These are phyloP conservation scores for Proisotoma minuta DNA, from an alignment of 2,888 invertebrate genomes.

Conservation along the genomic window DNA sequence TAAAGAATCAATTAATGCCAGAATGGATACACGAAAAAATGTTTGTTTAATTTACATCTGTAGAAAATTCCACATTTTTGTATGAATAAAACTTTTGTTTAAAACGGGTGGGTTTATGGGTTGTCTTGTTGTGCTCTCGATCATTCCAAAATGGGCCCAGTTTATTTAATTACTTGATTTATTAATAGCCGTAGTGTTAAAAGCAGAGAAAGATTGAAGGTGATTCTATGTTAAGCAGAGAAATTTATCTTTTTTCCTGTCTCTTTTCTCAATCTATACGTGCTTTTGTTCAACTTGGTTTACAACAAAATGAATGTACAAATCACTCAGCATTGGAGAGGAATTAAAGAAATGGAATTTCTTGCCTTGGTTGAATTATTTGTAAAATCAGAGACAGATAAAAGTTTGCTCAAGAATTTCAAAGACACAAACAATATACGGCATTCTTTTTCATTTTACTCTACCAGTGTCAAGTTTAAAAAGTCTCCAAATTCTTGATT, in stretches of 20 bases:
- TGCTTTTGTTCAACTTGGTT: no score
- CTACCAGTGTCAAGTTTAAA: not conserved
- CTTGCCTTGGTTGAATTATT: slow-evolving; percentile 3
- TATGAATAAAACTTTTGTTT: no score
- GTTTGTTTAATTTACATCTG: no score
- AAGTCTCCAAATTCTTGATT: not conserved
- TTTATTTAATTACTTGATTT: not conserved
- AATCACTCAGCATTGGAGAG: not conserved
- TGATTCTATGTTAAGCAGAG: not conserved
- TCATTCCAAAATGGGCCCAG: no score
- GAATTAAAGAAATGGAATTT: slow-evolving; percentile 3
- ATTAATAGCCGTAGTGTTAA: not conserved
- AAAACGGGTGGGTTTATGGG: no score
- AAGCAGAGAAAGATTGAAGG: not conserved
- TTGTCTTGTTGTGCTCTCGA: no score
- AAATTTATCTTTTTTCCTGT: not conserved
- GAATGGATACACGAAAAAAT: no score
- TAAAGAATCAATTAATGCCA: no score
- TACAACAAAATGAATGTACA: not conserved
- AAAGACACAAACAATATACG: not conserved
- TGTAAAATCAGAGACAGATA: not conserved
- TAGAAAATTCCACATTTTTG: no score
- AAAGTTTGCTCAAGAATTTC: not conserved
- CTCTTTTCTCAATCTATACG: not conserved
- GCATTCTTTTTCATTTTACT: not conserved